phyloP scores from a whole-genome alignment of 2,797 vertebrate species.

The Sus cebifrons region DNA sequence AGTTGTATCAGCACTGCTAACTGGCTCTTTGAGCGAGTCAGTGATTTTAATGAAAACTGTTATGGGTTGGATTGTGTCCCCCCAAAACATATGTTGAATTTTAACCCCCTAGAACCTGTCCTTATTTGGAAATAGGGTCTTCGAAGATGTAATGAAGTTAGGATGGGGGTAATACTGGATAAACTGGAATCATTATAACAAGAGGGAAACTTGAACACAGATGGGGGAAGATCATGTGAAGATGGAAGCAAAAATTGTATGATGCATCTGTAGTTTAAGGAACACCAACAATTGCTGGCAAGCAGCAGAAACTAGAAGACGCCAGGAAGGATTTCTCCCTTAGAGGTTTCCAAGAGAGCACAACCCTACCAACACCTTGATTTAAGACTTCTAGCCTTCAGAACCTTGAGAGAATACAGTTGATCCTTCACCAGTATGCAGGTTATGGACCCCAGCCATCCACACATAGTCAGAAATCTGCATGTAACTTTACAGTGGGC shows the following conservation, averaged over 20 bases:
- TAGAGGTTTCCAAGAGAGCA: background rate
- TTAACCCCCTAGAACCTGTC: background rate
- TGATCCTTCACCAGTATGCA: background rate
- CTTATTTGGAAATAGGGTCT: background rate
- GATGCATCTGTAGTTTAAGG: too few species aligned
- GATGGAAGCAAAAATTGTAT: background rate
- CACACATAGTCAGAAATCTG: background rate
- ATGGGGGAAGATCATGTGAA: background rate
- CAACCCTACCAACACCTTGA: background rate
- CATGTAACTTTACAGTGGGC: background rate
- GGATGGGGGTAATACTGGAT: background rate
- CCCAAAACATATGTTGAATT: background rate
- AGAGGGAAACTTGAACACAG: background rate
- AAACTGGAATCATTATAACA: background rate
- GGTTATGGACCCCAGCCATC: background rate
- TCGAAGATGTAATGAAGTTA: conserved; percentile 6
- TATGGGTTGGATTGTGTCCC: background rate
- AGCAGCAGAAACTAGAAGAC: background rate
- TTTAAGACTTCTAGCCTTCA: background rate
- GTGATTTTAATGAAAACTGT: background rate
- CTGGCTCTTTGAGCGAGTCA: background rate
- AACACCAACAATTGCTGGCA: background rate
- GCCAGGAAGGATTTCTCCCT: too few species aligned
- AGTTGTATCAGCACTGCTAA: background rate
- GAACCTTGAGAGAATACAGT: background rate